Evolutionary conservation across 2,113 vertebrate genomes (phyloP), one percentile per base, ranked within the genome.

Genomic region (Upupa epops): DNA sequence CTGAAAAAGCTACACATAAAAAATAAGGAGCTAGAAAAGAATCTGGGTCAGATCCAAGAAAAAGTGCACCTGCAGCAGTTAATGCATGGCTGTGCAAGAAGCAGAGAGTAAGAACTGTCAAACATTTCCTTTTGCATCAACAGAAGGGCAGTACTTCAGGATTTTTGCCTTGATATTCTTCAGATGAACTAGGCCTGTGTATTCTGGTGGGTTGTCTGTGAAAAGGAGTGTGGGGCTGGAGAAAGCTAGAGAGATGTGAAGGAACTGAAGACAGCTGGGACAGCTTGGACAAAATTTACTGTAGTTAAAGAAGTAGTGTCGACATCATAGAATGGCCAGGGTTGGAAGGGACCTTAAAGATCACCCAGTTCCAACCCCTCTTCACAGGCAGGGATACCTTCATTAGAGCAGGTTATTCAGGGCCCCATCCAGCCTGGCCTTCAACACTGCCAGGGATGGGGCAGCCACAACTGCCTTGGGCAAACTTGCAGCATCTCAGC

Each of bases 31-130:
- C 75, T 97, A 66, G 95, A 96, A 91, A 85, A 51, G 75, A 85
- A 94, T 56, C n/a, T 96, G 66, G 22, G 46, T 69, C 91, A 92
- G 37, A 82, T 95, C 54, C 95, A 96, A 66, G 92, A 79, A 26
- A 75, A 96, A 7, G 46, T 70, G 40, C 24, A 28, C 19, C 77
- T 77, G 58, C 86, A 95, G 70, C 90, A n/a, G 42, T 91, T 89
- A 46, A 49, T 46, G 28, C 74, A 0, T 64, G 79, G 54, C 56
- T 87, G 2, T 85, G 91, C 93, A 75, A 89, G 91, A 66, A 89
- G 70, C 77, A 96, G 92, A 94, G 94, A 97, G 97, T 97, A 96
- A 97, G 97, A 87, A 14, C 16, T 77, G 25, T 61, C 46, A 22
- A 25, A 19, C 0, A 0, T n/a, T 89, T 51, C 16, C 81, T 72